Evolutionary conservation across 2,113 vertebrate species (phyloP).

Genomic region (Zosterops pallidus): DNA sequence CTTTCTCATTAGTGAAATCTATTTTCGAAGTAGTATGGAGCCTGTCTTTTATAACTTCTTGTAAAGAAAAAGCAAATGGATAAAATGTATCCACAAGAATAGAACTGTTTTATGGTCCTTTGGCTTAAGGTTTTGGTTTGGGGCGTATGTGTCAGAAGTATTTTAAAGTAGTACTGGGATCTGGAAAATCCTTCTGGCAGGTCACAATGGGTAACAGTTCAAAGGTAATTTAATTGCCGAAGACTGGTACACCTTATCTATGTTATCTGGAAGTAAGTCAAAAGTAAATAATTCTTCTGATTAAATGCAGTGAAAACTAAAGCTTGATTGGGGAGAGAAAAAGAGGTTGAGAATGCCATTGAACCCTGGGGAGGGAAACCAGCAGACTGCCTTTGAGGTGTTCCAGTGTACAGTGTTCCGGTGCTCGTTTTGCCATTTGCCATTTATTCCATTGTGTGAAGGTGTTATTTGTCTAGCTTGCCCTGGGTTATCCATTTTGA

Average conservation of each 20-base stretch:
- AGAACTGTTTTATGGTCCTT: background rate
- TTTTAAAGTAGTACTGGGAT: background rate
- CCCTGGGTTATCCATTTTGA: background rate
- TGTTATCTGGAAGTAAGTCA: background rate
- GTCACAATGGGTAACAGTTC: background rate
- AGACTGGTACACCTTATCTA: background rate
- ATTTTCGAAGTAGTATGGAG: background rate
- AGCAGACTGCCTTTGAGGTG: background rate
- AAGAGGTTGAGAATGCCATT: background rate
- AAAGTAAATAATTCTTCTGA: background rate
- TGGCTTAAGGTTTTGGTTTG: background rate
- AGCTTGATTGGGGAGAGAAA: background rate
- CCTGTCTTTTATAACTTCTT: background rate
- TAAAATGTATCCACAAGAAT: background rate
- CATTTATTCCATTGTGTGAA: background rate
- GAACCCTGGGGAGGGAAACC: background rate
- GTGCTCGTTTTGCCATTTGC: background rate
- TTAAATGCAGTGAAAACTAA: background rate
- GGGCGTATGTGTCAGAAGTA: background rate
- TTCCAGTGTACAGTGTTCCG: background rate
- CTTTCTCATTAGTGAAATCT: background rate
- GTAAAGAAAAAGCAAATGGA: background rate
- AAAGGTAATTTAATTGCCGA: conserved; percentile 20
- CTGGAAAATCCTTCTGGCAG: conserved; percentile 22
- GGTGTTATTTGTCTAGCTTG: background rate